phyloP scores from a whole-genome alignment of 2,888 invertebrate species.

The Drosophila stalkeri region DNA sequence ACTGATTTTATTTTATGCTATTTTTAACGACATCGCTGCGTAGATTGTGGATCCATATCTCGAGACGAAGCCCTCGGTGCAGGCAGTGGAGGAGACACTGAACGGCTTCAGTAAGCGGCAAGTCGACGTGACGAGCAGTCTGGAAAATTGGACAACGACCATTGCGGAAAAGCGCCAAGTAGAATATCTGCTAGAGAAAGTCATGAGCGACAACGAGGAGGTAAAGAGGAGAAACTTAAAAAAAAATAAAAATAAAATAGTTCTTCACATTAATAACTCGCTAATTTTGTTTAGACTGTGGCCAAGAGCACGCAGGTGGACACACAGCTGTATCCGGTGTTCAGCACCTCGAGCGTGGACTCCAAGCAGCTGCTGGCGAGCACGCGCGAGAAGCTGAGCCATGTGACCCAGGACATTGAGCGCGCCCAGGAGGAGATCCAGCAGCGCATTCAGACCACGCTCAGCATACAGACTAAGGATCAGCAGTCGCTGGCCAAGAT shows the following conservation, averaged over 20 bases:
- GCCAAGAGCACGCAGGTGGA: slow-evolving; percentile 89
- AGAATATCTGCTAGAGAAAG: slow-evolving; percentile 86
- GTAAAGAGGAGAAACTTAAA: slow-evolving; percentile 85
- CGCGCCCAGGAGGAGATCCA: slow-evolving; percentile 89
- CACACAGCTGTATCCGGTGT: slow-evolving; percentile 90
- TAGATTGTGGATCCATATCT: slow-evolving; percentile 90
- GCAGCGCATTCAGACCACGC: slow-evolving; percentile 88
- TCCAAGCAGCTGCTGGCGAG: slow-evolving; percentile 87
- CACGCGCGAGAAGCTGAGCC: slow-evolving; percentile 87
- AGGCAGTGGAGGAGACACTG: slow-evolving; percentile 89
- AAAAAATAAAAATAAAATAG: background rate
- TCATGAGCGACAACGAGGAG: slow-evolving; percentile 89
- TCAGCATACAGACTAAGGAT: slow-evolving; percentile 88
- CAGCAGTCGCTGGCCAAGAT: slow-evolving; percentile 86
- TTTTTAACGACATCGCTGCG: slow-evolving; percentile 66
- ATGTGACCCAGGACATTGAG: slow-evolving; percentile 87
- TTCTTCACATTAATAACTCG: background rate
- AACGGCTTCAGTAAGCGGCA: slow-evolving; percentile 89
- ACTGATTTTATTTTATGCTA: slow-evolving; percentile 77
- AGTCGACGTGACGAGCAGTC: slow-evolving; percentile 88
- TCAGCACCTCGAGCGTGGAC: slow-evolving; percentile 88
- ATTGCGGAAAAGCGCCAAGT: slow-evolving; percentile 87
- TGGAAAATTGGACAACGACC: slow-evolving; percentile 90
- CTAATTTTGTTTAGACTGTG: slow-evolving; percentile 86
- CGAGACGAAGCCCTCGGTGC: slow-evolving; percentile 88